Evolutionary conservation across 2,888 invertebrate genomes (phyloP), one percentile per base, ranked within the genome.

Genomic region (Phyllotreta cruciferae): DNA sequence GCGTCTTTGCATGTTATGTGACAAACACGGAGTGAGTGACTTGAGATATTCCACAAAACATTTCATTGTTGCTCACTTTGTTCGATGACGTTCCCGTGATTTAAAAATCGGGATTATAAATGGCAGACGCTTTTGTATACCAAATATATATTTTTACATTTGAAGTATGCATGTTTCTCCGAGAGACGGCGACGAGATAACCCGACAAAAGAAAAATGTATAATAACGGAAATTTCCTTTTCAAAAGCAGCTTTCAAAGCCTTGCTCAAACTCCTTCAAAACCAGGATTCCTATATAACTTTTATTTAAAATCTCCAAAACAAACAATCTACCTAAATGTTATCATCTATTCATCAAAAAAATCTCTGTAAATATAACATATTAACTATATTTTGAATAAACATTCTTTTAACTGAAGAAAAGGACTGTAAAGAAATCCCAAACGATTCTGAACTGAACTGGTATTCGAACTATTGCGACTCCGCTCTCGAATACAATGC

Each of bases 1-100:
- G 73, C 79, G 78, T 80, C 80, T 81, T 80, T 80, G 80, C 80
- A 80, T 80, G 80, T 80, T 80, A 77, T 79, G 79, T 78, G 80
- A 81, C 80, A 79, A 80, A 79, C 79, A 77, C 77, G 77, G 77
- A 79, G 78, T 79, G 80, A 80, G 77, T 80, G 80, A 80, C 80
- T 58, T 81, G 80, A 80, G 80, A 80, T 80, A 81, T 80, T 80
- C 79, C 77, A 74, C 75, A 73, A 78, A 77, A 77, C 79, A 74
- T 76, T 76, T 78, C 77, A 79, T 80, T 80, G 80, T 80, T 79
- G 81, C 79, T 79, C 78, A 78, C 79, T 80, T 81, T 80, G 80
- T 80, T 76, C 75, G 77, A 71, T 76, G 78, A 78, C 77, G 77
- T 75, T 76, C 74, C 74, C 72, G 72, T 78, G 77, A 79, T 79